These are phyloP conservation scores for Penaeus indicus DNA, from an alignment of 1,140 invertebrate species.

Conservation along the genomic window DNA sequence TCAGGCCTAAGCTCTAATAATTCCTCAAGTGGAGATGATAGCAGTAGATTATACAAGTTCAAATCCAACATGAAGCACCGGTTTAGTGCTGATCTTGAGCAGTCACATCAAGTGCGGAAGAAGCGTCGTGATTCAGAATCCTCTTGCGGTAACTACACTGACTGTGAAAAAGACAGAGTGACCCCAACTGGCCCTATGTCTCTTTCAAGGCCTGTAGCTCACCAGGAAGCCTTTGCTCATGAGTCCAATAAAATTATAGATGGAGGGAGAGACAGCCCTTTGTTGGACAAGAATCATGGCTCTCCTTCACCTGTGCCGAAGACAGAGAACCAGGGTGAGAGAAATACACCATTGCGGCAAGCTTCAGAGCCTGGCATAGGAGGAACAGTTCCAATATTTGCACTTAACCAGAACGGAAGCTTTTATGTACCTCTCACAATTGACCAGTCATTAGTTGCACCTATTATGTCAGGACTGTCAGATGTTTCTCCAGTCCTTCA, in stretches of 20 bases:
- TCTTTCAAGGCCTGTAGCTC: constrained; percentile 10
- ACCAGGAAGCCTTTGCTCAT: constrained; percentile 44
- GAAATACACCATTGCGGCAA: constrained; percentile 15
- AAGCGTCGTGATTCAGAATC: constrained; percentile 60
- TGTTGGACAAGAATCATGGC: constrained; percentile 44
- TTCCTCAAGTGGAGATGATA: constrained; percentile 61
- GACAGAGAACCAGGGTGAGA: constrained; percentile 22
- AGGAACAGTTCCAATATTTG: constrained; percentile 80
- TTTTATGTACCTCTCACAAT: constrained; percentile 93
- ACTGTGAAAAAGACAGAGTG: constrained; percentile 61
- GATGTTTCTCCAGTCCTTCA: constrained; percentile 79
- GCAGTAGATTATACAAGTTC: constrained; percentile 79
- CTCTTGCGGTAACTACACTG: constrained; percentile 60
- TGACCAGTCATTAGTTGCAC: constrained; percentile 81
- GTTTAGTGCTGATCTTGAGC: constrained; percentile 73
- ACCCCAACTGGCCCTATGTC: constrained; percentile 42
- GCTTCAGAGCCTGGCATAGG: constrained; percentile 30
- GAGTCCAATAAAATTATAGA: constrained; percentile 43
- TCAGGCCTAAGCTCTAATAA: constrained; percentile 59
- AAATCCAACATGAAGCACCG: constrained; percentile 94
- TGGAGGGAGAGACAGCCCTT: constrained; percentile 33
- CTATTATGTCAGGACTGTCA: constrained; percentile 75
- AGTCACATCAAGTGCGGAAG: constrained; percentile 62
- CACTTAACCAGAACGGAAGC: constrained; percentile 85
- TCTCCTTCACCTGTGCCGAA: constrained; percentile 40